Percentiles rank a stretch among this genome's conserved stretches.
These are phyloP conservation scores for Falco naumanni DNA, from an alignment of 2,797 vertebrate species.

Conservation along the genomic window DNA sequence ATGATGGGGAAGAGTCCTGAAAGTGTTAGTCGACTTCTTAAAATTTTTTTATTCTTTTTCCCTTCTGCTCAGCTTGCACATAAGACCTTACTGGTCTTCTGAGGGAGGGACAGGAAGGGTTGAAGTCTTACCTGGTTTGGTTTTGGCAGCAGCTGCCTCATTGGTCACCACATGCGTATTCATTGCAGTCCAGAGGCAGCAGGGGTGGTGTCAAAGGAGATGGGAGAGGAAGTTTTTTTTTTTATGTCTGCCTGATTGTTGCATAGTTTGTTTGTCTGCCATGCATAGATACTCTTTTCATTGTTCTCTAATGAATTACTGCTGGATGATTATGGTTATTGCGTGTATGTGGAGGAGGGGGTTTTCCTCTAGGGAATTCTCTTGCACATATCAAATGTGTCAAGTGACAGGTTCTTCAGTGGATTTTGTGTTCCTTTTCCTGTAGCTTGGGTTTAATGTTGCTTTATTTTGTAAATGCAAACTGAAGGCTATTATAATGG, in stretches of 20 bases:
- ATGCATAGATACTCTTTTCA: not conserved
- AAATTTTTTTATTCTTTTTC: not conserved
- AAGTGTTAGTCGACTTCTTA: not conserved
- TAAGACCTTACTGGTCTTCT: not conserved
- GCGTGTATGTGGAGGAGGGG: not conserved
- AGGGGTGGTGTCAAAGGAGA: not conserved
- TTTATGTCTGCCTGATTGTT: not conserved
- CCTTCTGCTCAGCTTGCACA: not conserved
- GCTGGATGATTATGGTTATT: constrained; percentile 4
- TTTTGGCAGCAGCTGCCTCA: not conserved
- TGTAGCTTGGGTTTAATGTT: not conserved
- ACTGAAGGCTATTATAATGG: not conserved
- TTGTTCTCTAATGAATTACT: constrained; percentile 35
- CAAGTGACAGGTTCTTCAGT: not conserved
- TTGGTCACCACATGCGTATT: not conserved
- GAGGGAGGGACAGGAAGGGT: not conserved
- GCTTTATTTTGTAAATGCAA: not conserved
- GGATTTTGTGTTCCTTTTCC: not conserved
- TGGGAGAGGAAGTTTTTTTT: not conserved
- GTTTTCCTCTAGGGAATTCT: not conserved
- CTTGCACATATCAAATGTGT: not conserved
- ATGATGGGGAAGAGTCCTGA: not conserved
- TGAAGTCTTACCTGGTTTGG: not conserved
- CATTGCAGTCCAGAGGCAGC: rapidly evolving
- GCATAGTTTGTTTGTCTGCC: not conserved